Evolutionary conservation across 1,140 invertebrate genomes (phyloP).

Genomic region (Drosophila murphyi): DNA sequence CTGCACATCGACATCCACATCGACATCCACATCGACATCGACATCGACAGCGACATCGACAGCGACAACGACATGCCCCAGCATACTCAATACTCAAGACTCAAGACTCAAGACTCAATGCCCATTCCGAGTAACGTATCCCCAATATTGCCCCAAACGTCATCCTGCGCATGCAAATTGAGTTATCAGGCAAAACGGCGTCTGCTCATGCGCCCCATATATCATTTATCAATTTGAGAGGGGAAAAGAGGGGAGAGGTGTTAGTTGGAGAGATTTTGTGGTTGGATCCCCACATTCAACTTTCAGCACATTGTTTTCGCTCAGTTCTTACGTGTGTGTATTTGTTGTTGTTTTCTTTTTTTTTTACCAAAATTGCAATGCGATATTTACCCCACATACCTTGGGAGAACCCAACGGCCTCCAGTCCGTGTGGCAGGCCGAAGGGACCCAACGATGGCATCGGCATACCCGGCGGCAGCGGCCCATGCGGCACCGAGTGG

Average conservation of each 20-base stretch:
- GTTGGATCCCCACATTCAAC: constrained; percentile 13
- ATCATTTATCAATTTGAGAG: constrained; percentile 33
- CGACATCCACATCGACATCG: background rate
- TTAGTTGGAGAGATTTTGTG: background rate
- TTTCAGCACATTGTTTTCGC: constrained; percentile 62
- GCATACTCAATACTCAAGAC: too few relatives aligned
- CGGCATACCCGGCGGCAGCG: constrained; percentile 83
- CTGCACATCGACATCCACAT: constrained; percentile 8
- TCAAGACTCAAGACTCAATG: background rate
- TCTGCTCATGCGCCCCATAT: background rate
- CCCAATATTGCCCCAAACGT: constrained; percentile 3
- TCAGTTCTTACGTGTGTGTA: constrained; percentile 16
- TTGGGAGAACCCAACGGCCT: constrained; percentile 85
- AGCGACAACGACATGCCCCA: too few relatives aligned
- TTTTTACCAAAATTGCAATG: constrained; percentile 77
- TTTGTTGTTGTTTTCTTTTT: background rate
- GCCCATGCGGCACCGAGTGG: constrained; percentile 82
- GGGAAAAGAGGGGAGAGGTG: background rate
- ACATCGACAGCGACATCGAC: too few relatives aligned
- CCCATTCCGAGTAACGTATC: background rate
- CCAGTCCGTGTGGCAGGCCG: constrained; percentile 85
- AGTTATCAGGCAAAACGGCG: constrained; percentile 27
- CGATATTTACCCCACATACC: constrained; percentile 86
- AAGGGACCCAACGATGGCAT: constrained; percentile 85
- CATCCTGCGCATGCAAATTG: constrained; percentile 39